A percentile compares a stretch with the other conserved stretches of the same genome.
Conservation (phyloP, 1,140 invertebrate genomes). For the Drosophila truncata region DNA sequence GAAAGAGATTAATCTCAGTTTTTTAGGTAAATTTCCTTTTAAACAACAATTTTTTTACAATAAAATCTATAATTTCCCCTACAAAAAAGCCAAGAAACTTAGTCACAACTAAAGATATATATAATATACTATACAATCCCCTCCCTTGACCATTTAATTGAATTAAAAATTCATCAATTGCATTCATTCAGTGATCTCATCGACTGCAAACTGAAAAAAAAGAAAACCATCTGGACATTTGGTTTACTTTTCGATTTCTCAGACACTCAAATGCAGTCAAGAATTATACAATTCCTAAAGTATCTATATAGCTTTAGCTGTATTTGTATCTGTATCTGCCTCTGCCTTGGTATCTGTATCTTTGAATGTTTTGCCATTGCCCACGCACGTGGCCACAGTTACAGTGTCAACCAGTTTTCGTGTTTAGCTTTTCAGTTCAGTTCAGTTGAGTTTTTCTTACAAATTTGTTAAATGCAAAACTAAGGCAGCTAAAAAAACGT, state of each 20-base stretch:
- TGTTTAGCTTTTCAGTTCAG: neutral
- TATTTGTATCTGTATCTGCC: conserved; percentile 1
- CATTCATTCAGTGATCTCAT: conserved; percentile 11
- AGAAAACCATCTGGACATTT: conserved; percentile 30
- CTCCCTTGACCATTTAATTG: neutral
- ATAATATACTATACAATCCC: neutral
- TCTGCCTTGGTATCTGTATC: neutral
- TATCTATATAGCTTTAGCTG: conserved; percentile 20
- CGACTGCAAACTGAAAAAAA: neutral
- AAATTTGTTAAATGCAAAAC: conserved; percentile 33
- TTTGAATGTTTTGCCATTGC: conserved; percentile 27
- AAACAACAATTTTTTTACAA: neutral
- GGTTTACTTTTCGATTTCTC: conserved; percentile 8
- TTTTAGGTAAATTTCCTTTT: neutral
- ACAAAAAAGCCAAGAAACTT: neutral
- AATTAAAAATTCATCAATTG: conserved; percentile 17
- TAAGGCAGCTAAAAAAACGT: conserved; percentile 6
- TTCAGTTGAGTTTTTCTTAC: conserved; percentile 1
- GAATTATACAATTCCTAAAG: conserved; percentile 62
- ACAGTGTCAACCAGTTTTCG: conserved; percentile 50
- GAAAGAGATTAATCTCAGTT: too few species aligned
- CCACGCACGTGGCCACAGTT: conserved; percentile 58
- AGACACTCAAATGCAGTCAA: conserved; percentile 46
- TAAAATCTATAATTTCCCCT: neutral
- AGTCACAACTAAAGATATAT: neutral